Percentiles rank a stretch among this genome's conserved stretches.
phyloP scores from a whole-genome alignment of 1,140 invertebrate species.

The Nylanderia fulva region DNA sequence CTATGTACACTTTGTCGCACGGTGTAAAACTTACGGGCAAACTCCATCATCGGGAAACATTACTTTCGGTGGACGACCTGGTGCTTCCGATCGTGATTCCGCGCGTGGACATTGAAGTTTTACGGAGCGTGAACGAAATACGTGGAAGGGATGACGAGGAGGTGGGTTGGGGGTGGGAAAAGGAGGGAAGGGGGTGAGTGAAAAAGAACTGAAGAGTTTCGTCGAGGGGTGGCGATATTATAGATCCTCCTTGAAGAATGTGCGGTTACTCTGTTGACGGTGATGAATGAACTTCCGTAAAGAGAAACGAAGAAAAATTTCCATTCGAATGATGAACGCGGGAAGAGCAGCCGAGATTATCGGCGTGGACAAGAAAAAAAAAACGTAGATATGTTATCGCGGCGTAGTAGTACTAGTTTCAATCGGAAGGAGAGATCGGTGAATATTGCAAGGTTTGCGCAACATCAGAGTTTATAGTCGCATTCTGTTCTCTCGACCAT shows the following conservation, averaged over 20 bases:
- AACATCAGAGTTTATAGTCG: background rate
- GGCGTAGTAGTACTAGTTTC: background rate
- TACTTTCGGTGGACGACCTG: constrained; percentile 58
- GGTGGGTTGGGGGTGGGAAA: constrained; percentile 20
- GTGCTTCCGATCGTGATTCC: constrained; percentile 65
- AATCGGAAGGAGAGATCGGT: constrained; percentile 27
- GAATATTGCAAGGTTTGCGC: background rate
- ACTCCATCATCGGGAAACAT: constrained; percentile 58
- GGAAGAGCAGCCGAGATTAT: constrained; percentile 44
- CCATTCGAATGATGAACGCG: constrained; percentile 22
- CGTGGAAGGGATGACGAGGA: constrained; percentile 28
- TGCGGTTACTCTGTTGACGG: constrained; percentile 11
- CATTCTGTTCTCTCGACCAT: background rate
- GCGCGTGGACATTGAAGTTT: constrained; percentile 71
- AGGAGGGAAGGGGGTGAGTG: too few species aligned
- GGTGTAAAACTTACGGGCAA: constrained; percentile 47
- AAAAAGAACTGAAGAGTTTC: constrained; percentile 7
- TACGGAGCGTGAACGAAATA: constrained; percentile 76
- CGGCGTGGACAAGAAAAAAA: background rate
- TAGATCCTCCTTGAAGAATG: constrained; percentile 62
- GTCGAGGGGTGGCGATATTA: constrained; percentile 67
- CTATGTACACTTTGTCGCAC: constrained; percentile 10
- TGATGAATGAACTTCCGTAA: constrained; percentile 62
- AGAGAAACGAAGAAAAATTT: constrained; percentile 52
- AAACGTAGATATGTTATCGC: background rate